These are phyloP conservation scores for Synodontis membranacea DNA, from an alignment of 2,113 vertebrate genomes.

Conservation along the genomic window DNA sequence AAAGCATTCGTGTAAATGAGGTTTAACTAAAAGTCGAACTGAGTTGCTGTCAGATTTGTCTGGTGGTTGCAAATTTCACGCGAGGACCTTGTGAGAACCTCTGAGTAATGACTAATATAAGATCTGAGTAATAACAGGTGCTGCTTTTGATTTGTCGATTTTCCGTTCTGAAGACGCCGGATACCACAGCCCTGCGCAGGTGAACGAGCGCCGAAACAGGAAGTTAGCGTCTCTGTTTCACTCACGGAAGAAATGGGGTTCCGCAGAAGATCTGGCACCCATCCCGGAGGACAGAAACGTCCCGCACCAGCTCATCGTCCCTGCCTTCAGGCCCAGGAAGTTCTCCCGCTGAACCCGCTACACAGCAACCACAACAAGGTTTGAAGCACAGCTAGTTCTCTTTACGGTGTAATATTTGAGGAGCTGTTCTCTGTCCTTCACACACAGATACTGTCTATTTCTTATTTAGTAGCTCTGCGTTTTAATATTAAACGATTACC, in stretches of 20 bases:
- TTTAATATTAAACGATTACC: neutral
- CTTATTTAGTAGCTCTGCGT: neutral
- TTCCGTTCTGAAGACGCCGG: slow-evolving; percentile 50
- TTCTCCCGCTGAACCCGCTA: slow-evolving; percentile 65
- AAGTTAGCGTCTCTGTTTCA: slow-evolving; percentile 73
- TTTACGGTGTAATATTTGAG: neutral
- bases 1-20: neutral
- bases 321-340: slow-evolving; percentile 61
- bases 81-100: no score
- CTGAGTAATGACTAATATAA: no score
- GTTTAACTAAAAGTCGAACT: neutral
- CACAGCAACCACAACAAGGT: neutral
- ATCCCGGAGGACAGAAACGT: slow-evolving; percentile 62
- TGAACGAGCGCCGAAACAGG: slow-evolving; percentile 69
- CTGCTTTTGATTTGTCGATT: slow-evolving; percentile 3
- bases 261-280: slow-evolving; percentile 66
- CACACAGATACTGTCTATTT: neutral
- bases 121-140: neutral
- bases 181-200: slow-evolving; percentile 66
- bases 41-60: neutral
- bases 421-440: neutral
- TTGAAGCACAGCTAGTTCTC: neutral
- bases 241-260: slow-evolving; percentile 73
- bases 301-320: slow-evolving; percentile 55
- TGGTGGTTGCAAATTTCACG: neutral